Conservation (phyloP, 2,797 vertebrate genomes). For the Hydrocynus forskahlii region DNA sequence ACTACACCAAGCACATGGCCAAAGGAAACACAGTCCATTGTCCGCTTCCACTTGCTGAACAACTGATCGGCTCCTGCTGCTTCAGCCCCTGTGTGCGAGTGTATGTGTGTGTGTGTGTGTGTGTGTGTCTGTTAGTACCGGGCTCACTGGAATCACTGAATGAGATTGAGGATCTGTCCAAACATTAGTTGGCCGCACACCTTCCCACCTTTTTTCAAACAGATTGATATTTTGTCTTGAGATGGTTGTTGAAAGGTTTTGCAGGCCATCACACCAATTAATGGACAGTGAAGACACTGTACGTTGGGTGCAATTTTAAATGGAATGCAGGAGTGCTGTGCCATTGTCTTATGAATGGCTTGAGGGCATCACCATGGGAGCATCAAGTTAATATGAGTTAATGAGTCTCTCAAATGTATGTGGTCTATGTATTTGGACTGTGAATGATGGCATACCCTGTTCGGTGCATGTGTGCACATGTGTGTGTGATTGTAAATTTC, state of each 20-base stretch:
- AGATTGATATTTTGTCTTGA: slow-evolving; percentile 70
- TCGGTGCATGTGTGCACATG: slow-evolving; percentile 39
- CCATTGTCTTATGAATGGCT: background rate
- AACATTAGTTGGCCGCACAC: slow-evolving; percentile 71
- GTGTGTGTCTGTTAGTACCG: slow-evolving; percentile 50
- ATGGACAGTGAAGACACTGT: background rate
- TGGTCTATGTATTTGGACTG: background rate
- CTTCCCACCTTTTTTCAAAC: slow-evolving; percentile 68
- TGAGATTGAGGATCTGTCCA: slow-evolving; percentile 45
- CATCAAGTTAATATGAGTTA: background rate
- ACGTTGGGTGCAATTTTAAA: background rate
- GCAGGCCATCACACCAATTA: slow-evolving; percentile 67
- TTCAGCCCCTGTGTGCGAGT: slow-evolving; percentile 55
- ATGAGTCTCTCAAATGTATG: background rate
- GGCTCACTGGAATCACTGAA: slow-evolving; percentile 47
- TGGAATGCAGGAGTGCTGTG: background rate
- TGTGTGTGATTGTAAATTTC: slow-evolving; percentile 67
- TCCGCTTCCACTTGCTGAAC: slow-evolving; percentile 60
- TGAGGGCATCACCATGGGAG: no score
- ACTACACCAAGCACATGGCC: slow-evolving; percentile 59
- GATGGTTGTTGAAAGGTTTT: slow-evolving; percentile 75
- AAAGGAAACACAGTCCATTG: slow-evolving; percentile 58
- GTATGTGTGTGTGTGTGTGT: slow-evolving; percentile 46
- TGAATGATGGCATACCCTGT: slow-evolving; percentile 43
- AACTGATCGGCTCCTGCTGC: slow-evolving; percentile 69